phyloP scores from a whole-genome alignment of 2,888 invertebrate genomes.

The Lochmaea capreae region DNA sequence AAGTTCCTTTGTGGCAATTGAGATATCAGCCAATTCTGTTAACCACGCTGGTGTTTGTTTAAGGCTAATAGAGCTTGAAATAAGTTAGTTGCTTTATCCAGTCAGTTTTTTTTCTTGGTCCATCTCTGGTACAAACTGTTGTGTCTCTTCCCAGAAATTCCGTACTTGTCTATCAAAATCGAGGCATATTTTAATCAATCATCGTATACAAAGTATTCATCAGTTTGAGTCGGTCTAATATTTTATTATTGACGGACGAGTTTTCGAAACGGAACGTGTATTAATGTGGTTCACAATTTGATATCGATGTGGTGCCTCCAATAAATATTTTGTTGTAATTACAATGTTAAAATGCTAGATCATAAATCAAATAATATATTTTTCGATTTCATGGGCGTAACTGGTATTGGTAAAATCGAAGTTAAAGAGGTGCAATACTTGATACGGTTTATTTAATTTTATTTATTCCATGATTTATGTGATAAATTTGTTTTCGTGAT shows the following conservation, averaged over 20 bases:
- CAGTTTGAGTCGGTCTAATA: slow-evolving; percentile 7
- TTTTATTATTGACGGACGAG: slow-evolving; percentile 26
- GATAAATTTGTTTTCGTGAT: no score
- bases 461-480: no score
- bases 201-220: slow-evolving; percentile 11
- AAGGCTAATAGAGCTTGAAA: neutral
- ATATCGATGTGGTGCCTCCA: slow-evolving; percentile 30
- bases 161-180: slow-evolving; percentile 27
- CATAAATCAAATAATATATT: slow-evolving; percentile 29
- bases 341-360: slow-evolving; percentile 22
- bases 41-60: no score
- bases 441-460: neutral
- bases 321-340: slow-evolving; percentile 32
- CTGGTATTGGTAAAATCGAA: neutral
- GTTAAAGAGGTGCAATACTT: neutral
- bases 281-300: slow-evolving; percentile 27
- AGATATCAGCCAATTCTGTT: no score
- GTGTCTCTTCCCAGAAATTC: slow-evolving; percentile 21
- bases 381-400: slow-evolving; percentile 10
- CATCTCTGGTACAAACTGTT: neutral
- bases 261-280: slow-evolving; percentile 28
- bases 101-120: neutral
- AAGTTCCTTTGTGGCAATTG: no score
- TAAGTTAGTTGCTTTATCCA: no score
- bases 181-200: slow-evolving; percentile 26